Base-by-base conservation (phyloP, 2,888 invertebrate genomes). In the Spodoptera littoralis region DNA sequence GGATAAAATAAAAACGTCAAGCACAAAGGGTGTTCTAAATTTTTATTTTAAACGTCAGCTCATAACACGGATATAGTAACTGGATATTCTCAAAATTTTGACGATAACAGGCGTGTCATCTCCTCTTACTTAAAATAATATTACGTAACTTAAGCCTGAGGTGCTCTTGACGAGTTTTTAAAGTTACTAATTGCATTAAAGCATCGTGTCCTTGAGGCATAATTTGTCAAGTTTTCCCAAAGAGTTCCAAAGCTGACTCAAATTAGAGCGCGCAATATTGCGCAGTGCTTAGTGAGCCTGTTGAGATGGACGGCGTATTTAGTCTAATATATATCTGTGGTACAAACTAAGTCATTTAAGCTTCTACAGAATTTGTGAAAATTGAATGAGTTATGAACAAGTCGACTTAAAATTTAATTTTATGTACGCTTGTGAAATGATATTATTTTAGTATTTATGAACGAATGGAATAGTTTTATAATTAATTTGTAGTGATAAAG, bases 341-440 rank as follows among this genome's bases (percentile, higher is more conserved):
- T 67, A 36, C 13, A 41, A 41, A 50, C 6, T 41, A 27, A 55
- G 22, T 53, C 45, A 59, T 51, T 70, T 55, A 27, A 64, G 53
- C 22, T 50, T 27, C 4, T 53, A 12, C 42, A 48, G 4, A 46
- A 70, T 46, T 53, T 53, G 12, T 44, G 48, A 57, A 67, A 61
- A 11, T 52, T 24, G 27, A 36, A 11, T 47, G 47, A 55, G 30
- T 55, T 44, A 44, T 30, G 49, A 61, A 52, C 22, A 52, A 46
- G 36, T 43, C 27, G 36, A 68, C 45, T 68, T 45, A 45, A 36
- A 69, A 49, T 68, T 9, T 42, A 54, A 49, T 13, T 49, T 36
- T 11, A 6, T 11, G 24, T 22, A 41, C 11, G 45, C 48, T 48
- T 45, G 49, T 43, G 12, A 50, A 53, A 50, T 36, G 36, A 36